phyloP scores from a whole-genome alignment of 1,140 invertebrate genomes.

The Drosophila kurseongensis region DNA sequence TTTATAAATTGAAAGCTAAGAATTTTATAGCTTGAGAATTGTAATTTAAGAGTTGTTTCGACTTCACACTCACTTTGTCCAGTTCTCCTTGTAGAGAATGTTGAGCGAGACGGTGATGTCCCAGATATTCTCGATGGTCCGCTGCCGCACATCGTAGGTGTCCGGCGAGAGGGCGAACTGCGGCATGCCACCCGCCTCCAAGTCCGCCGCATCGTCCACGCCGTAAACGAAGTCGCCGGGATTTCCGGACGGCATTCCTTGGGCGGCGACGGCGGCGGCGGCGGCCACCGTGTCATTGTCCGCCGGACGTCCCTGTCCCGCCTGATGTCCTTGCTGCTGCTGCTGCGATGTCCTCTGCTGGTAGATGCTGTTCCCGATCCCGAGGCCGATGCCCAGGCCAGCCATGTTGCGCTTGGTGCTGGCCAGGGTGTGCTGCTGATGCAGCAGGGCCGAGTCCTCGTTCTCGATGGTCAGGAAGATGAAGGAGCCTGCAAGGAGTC shows the following conservation, averaged over 20 bases:
- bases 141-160: slow-evolving; percentile 87
- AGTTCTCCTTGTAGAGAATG: slow-evolving; percentile 97
- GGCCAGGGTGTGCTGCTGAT: slow-evolving; percentile 88
- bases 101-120: slow-evolving; percentile 97
- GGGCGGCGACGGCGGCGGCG: slow-evolving; percentile 47
- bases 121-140: slow-evolving; percentile 96
- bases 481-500: slow-evolving; percentile 89
- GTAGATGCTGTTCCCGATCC: slow-evolving; percentile 51
- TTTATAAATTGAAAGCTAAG: too few species aligned
- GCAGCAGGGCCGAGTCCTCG: slow-evolving; percentile 88
- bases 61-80: slow-evolving; percentile 88
- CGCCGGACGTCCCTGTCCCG: slow-evolving; percentile 39
- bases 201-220: slow-evolving; percentile 66
- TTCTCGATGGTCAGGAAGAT: slow-evolving; percentile 96
- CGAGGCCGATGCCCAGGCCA: slow-evolving; percentile 23
- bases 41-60: too few species aligned
- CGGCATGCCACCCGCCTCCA: slow-evolving; percentile 67
- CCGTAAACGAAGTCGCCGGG: slow-evolving; percentile 75
- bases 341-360: slow-evolving; percentile 72
- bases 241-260: slow-evolving; percentile 30
- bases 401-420: slow-evolving; percentile 86
- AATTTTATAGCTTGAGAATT: too few species aligned
- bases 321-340: slow-evolving; percentile 39
- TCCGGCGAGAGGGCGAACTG: slow-evolving; percentile 85
- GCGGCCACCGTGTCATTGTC: slow-evolving; percentile 72